Evolutionary conservation across 2,797 vertebrate species (phyloP).

Genomic region (Coccyzus lansbergi): DNA sequence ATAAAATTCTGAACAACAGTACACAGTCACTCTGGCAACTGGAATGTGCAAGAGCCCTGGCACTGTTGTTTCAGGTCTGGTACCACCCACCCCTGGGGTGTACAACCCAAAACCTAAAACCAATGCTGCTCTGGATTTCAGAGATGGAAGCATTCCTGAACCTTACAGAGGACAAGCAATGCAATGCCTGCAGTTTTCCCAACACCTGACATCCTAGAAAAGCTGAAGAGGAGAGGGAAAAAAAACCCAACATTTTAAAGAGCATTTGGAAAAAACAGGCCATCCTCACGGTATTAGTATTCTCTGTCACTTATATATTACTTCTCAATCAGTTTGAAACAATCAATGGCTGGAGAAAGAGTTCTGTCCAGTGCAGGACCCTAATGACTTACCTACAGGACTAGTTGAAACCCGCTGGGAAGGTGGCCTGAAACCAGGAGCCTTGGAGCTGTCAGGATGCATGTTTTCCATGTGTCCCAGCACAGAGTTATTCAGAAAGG

Average conservation of each 20-base stretch:
- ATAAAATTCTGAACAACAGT: not conserved
- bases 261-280: not conserved
- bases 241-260: not conserved
- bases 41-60: not conserved
- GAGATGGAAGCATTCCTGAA: not conserved
- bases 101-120: not conserved
- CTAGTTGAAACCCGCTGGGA: constrained; percentile 93
- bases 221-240: not conserved
- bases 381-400: constrained; percentile 88
- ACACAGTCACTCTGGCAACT: not conserved
- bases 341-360: not conserved
- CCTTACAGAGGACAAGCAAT: not conserved
- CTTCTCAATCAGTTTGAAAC: not conserved
- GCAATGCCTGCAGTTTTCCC: not conserved
- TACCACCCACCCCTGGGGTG: not conserved
- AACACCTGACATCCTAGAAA: not conserved
- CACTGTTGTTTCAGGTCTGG: not conserved
- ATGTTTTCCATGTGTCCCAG: constrained; percentile 91
- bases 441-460: constrained; percentile 94
- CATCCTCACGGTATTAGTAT: not conserved
- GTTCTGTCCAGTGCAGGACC: not conserved
- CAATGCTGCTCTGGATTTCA: not conserved
- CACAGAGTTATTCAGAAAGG: constrained; percentile 88
- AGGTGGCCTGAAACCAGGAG: constrained; percentile 93
- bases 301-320: not conserved